phyloP scores from a whole-genome alignment of 2,888 invertebrate species.

The Scelioninae gen. 1 region DNA sequence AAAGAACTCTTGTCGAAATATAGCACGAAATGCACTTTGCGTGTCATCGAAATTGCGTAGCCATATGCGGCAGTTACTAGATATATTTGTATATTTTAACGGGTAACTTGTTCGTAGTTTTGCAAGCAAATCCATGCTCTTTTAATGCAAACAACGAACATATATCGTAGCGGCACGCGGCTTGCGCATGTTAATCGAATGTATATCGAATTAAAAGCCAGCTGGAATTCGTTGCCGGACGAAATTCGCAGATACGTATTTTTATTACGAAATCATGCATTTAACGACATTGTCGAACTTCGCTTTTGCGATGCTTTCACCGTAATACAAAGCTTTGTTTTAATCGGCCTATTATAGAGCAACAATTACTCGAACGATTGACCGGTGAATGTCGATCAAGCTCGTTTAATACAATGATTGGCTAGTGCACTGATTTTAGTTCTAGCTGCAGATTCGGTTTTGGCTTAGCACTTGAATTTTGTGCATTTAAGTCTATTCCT shows the following conservation, averaged over 20 bases:
- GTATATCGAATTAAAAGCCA: conserved; percentile 65
- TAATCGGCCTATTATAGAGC: conserved; percentile 71
- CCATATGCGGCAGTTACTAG: conserved; percentile 48
- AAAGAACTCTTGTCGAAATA: conserved; percentile 49
- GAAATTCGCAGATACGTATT: conserved; percentile 53
- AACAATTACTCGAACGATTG: conserved; percentile 76
- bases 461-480: conserved; percentile 72
- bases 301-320: conserved; percentile 52
- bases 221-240: conserved; percentile 40
- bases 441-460: conserved; percentile 75
- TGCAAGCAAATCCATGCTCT: conserved; percentile 62
- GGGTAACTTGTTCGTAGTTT: conserved; percentile 63
- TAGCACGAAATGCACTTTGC: conserved; percentile 60
- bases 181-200: conserved; percentile 61
- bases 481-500: conserved; percentile 54
- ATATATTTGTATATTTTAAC: conserved; percentile 68
- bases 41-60: conserved; percentile 38
- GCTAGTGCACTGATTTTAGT: conserved; percentile 73
- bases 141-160: conserved; percentile 68
- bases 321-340: conserved; percentile 73
- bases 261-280: conserved; percentile 66
- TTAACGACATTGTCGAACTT: conserved; percentile 61
- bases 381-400: conserved; percentile 75
- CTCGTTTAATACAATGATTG: conserved; percentile 76
- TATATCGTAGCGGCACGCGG: conserved; percentile 56